phyloP scores from a whole-genome alignment of 2,113 vertebrate genomes.

The Bos indicus region DNA sequence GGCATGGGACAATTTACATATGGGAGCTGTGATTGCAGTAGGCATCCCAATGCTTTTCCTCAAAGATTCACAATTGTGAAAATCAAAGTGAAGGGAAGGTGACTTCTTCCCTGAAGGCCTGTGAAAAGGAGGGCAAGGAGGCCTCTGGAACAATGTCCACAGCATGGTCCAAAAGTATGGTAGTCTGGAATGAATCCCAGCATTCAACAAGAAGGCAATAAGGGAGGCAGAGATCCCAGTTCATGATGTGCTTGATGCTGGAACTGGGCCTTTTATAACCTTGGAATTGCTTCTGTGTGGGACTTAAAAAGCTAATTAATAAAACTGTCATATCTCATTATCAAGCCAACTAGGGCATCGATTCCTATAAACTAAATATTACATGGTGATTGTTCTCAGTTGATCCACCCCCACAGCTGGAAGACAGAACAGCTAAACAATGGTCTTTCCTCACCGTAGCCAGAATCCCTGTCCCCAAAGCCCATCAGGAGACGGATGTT shows the following conservation, averaged over 20 bases:
- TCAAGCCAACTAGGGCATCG: not conserved
- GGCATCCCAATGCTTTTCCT: not conserved
- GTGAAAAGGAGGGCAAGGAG: not conserved
- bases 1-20: not conserved
- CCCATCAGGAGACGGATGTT: not conserved
- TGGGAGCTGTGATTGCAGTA: rapidly evolving
- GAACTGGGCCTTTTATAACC: not conserved
- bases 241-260: not conserved
- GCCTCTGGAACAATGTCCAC: not conserved
- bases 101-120: not conserved
- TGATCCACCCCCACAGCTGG: not conserved
- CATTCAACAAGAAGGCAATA: not conserved
- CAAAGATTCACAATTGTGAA: not conserved
- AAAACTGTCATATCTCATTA: not conserved
- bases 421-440: not conserved
- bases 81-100: not conserved
- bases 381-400: not conserved
- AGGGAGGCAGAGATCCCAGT: not conserved
- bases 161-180: not conserved
- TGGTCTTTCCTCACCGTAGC: not conserved
- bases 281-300: not conserved
- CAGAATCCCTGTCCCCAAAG: not conserved
- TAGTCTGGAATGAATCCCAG: not conserved
- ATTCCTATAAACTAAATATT: not conserved
- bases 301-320: not conserved